Evolutionary conservation across 2,797 vertebrate genomes (phyloP), one percentile per base, ranked within the genome.

Genomic region (Xenentodon cancila): DNA sequence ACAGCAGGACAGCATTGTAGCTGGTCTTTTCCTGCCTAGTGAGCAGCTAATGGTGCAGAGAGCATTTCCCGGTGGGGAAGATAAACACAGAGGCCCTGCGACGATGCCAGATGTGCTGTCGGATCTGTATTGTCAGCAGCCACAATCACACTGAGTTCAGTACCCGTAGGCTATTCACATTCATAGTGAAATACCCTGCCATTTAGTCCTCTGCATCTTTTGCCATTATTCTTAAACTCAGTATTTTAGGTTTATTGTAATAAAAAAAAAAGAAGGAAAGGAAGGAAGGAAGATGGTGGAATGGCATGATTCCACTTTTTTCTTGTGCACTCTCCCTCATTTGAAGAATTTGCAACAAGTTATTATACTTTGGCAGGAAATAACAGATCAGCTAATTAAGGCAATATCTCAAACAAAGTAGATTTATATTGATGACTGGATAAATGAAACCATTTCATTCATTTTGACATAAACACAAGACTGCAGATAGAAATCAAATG

Each of bases 71-170:
- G 1, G 61, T 58, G 56, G 84, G 81, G 75, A 71, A 80, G 84
- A 71, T 79, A 85, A 84, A 86, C 84, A 78, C 70, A 51, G 53
- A 62, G 77, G 73, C 74, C 77, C 72, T 25, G 62, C 83, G 75
- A 81, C 55, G 75, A 78, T 63, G 86, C 90, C 91, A 93, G 92
- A 93, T 92, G 91, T 91, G 89, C 85, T 84, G 79, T 87, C 81
- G 81, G 37, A 78, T 79, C 71, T 50, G 79, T 78, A 85, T 90
- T 91, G 85, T 91, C 62, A 43, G 53, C 74, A 50, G 46, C 65
- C 75, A 92, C 89, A 92, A 5, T n/a, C n/a, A 92, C 92, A 87
- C 84, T 74, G 81, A 75, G 74, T 75, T 82, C 63, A 9, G 42
- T 53, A 18, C 85, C 89, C 11, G 65, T 72, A 56, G 63, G 54